Base-by-base conservation (phyloP, 2,888 invertebrate genomes). In the Trichacis sp. region DNA sequence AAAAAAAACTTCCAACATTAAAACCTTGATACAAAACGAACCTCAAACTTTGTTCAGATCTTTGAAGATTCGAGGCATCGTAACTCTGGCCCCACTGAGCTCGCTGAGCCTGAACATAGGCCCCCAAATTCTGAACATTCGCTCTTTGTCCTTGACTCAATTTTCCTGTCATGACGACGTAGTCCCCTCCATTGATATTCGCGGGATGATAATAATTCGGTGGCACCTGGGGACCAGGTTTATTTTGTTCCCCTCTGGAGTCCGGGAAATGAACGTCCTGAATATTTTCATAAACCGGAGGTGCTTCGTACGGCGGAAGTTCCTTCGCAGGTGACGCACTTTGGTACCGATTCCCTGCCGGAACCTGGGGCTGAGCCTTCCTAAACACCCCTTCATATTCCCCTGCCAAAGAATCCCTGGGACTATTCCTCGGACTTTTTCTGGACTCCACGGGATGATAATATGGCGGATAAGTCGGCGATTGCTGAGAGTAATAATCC, bases 101-200 rank as follows among this genome's bases (percentile, higher is more conserved):
- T 33, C 73, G 60, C 45, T 74, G 77, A 55, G 72, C 72, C 55
- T 77, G 71, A 0, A 71, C 64, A 29, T 73, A 77, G 0, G 74
- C 64, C 2, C 48, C 45, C 36, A 74, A 66, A 66, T 66, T 73
- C 51, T 73, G 77, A 0, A 63, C 40, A 24, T 67, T 60, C 81
- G 56, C 63, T n/a, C 75, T 75, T 55, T 76, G 80, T 29, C 67
- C 71, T 45, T 74, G 75, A 20, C 64, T 71, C n/a, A 78, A 71
- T 74, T 84, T 91, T n/a, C 93, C 93, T 11, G 92, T 92, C 93
- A 93, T 93, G 76, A 93, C 92, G 18, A 93, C 93, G 85, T 93
- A 93, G 78, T 93, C 93, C 19, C 82, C 80, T 64, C 91, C 91
- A 80, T 93, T 93, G 14, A 91, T 89, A 69, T 92, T 92, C 62